A percentile compares a stretch with the other conserved stretches of the same genome.
Conservation (phyloP, 37 sponge, comb jelly and placozoan genomes). For the Dysidea cf. avara region DNA sequence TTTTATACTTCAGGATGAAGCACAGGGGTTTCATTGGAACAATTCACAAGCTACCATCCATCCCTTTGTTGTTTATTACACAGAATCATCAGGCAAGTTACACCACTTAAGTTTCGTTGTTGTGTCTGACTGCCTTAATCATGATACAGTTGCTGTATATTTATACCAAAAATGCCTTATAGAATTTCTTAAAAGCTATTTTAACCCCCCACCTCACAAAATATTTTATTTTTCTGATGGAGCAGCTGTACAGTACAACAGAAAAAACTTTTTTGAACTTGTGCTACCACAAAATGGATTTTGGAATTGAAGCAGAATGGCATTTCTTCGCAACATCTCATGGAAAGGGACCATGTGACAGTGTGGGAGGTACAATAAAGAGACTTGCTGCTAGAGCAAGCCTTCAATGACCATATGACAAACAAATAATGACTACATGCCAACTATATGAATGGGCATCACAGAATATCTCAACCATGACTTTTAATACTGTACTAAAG, state of each 20-base stretch:
- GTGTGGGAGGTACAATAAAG: constrained; percentile 61
- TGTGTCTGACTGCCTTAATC: constrained; percentile 40
- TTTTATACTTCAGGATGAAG: constrained; percentile 44
- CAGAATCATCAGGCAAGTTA: constrained; percentile 1
- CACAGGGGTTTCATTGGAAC: too few relatives aligned
- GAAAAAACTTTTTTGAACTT: constrained; percentile 46
- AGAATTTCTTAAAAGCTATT: too few relatives aligned
- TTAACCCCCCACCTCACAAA: not conserved
- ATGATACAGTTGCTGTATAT: too few relatives aligned
- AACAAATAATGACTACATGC: constrained; percentile 55
- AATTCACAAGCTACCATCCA: too few relatives aligned
- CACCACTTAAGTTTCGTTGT: constrained; percentile 42
- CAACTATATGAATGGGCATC: constrained; percentile 39
- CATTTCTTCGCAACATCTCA: constrained; percentile 56
- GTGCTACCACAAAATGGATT: constrained; percentile 43
- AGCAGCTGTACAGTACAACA: constrained; percentile 44
- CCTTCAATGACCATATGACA: constrained; percentile 19
- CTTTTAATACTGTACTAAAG: too few relatives aligned
- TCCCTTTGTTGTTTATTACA: too few relatives aligned
- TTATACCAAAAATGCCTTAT: constrained; percentile 33
- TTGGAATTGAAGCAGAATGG: too few relatives aligned
- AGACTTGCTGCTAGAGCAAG: constrained; percentile 48
- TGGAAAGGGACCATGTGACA: constrained; percentile 64
- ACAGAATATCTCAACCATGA: constrained; percentile 11
- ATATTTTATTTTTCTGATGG: constrained; percentile 64